Conservation (phyloP, 2,113 vertebrate species). For the Gopherus flavomarginatus region DNA sequence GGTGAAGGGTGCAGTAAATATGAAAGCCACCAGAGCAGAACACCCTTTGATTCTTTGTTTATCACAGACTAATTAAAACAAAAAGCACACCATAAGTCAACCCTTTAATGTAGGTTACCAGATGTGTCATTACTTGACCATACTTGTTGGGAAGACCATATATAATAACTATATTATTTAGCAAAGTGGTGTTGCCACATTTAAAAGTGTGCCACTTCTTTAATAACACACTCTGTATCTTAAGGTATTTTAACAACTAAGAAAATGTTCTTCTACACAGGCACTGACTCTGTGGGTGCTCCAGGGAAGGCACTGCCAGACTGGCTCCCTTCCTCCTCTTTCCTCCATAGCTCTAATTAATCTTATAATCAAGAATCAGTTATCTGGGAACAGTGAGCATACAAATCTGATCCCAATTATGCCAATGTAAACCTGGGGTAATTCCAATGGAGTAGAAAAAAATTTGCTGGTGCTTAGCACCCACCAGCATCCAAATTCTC, state of each 20-base stretch:
- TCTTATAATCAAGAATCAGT: background rate
- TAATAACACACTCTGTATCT: constrained; percentile 68
- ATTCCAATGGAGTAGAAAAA: background rate
- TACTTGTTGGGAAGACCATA: constrained; percentile 36
- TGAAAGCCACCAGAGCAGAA: constrained; percentile 75
- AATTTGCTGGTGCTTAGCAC: no score
- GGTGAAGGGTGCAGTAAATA: constrained; percentile 75
- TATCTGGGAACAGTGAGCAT: background rate
- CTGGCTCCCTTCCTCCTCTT: background rate
- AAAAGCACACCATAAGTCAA: constrained; percentile 75
- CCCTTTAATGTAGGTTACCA: constrained; percentile 78
- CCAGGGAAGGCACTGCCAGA: background rate
- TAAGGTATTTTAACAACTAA: constrained; percentile 65
- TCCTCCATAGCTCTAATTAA: background rate
- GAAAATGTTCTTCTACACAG: constrained; percentile 39
- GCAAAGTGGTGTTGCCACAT: constrained; percentile 50
- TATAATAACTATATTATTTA: constrained; percentile 75
- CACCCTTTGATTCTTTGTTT: constrained; percentile 80
- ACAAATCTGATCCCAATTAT: background rate
- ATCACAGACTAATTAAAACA: constrained; percentile 81
- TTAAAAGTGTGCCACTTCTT: constrained; percentile 64
- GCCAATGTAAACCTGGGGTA: background rate
- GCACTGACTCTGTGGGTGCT: background rate
- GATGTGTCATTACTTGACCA: constrained; percentile 77
- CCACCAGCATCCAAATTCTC: no score